Evolutionary conservation across 2,797 vertebrate species (phyloP), one percentile per base, ranked within the genome.

Genomic region (Aeoliscus strigatus): DNA sequence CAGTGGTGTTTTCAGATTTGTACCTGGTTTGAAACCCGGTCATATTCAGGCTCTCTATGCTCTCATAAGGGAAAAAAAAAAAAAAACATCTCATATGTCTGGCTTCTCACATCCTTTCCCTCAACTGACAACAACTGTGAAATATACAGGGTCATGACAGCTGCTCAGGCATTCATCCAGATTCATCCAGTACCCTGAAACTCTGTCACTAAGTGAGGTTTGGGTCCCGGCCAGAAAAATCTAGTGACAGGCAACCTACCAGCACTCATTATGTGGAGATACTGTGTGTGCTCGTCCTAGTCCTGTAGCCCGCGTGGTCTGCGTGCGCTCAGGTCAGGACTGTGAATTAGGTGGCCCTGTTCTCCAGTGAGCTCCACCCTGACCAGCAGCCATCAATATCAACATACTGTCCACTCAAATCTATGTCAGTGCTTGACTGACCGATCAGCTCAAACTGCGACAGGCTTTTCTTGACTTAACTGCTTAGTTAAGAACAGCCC

Each of bases 231-330:
- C 76, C 76, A 78, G 66, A 62, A 68, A 54, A 55, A 53, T 60
- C 34, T 47, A 16, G 65, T 73, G 70, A 76, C 60, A 68, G 65
- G 59, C 67, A 49, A 29, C 62, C 63, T 69, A 73, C 58, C 73
- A 65, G 43, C 51, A 58, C 79, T 83, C 70, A 73, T 84, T 81
- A 81, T 49, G 33, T 59, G 60, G 43, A 65, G 56, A 61, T 35
- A 39, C 49, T 11, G 28, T 40, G 58, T 36, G 15, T 57, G 66
- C 55, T 62, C 60, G 27, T 71, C 75, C 73, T 73, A 75, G 55
- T 63, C 64, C 46, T 52, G 28, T 31, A 40, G 43, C 59, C 51
- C 50, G 55, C 27, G 3, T 32, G 55, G 52, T 75, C 45, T 52
- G 50, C 31, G 46, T 45, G 48, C 3, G 39, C 42, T 51, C 56